These are phyloP conservation scores for Pseudonaja textilis DNA, from an alignment of 2,113 vertebrate genomes.

Conservation along the genomic window DNA sequence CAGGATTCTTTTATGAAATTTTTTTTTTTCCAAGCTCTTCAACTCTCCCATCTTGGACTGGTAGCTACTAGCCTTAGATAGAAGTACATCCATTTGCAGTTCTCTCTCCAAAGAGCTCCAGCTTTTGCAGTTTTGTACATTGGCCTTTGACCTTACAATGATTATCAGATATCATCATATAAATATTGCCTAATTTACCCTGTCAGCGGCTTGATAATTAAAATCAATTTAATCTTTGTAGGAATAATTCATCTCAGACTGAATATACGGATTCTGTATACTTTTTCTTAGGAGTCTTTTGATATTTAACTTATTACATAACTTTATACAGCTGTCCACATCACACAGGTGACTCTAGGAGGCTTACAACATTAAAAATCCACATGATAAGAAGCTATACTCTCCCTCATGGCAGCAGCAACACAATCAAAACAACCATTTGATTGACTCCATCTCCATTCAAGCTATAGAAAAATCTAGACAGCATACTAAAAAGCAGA, in stretches of 20 bases:
- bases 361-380: neutral
- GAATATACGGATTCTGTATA: neutral
- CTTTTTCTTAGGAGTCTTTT: neutral
- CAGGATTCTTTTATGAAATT: neutral
- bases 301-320: neutral
- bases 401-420: neutral
- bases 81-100: neutral
- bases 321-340: neutral
- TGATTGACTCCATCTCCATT: neutral
- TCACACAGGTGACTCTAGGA: neutral
- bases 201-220: neutral
- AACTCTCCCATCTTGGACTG: neutral
- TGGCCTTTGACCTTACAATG: neutral
- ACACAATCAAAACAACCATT: neutral
- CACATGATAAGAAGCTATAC: neutral
- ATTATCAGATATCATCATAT: neutral
- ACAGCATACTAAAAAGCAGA: too few species aligned
- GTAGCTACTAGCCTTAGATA: neutral
- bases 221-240: neutral
- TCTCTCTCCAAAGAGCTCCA: neutral
- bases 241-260: neutral
- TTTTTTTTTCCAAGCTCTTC: neutral
- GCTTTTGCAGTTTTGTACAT: neutral
- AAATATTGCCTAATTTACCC: neutral
- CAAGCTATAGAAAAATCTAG: too few species aligned